These are phyloP conservation scores for Lycaena phlaeas DNA, from an alignment of 2,888 invertebrate genomes.

Conservation along the genomic window DNA sequence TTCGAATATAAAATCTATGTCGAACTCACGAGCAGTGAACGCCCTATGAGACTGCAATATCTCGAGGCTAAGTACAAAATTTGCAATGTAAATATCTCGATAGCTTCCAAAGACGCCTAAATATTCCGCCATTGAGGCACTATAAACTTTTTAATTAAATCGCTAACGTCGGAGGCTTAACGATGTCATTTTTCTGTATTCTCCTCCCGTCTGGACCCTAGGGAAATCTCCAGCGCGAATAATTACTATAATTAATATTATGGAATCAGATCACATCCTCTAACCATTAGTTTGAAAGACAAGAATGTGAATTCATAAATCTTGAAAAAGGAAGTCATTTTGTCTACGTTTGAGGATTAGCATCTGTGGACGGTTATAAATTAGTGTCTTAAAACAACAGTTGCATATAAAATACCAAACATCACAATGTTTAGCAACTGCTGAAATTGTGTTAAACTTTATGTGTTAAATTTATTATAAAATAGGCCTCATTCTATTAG, in stretches of 20 bases:
- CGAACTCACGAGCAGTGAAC: no score
- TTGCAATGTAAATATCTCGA: constrained; percentile 1
- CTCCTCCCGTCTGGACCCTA: constrained; percentile 43
- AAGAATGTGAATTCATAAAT: no score
- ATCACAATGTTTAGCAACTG: no score
- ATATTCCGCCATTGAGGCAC: constrained; percentile 28
- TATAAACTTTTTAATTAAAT: constrained; percentile 66
- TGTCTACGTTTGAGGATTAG: constrained; percentile 4
- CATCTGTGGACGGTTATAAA: no score
- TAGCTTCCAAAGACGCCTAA: constrained; percentile 15
- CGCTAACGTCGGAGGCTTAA: constrained; percentile 43
- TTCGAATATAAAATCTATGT: no score
- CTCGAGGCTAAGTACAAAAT: background rate
- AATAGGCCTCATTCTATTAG: no score
- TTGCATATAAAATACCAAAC: no score
- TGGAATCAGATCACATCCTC: constrained; percentile 38
- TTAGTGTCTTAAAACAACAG: no score
- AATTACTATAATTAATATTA: constrained; percentile 61
- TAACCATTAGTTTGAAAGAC: background rate
- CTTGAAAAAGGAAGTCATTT: no score
- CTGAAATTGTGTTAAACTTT: no score
- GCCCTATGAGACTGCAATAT: no score
- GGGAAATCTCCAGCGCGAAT: constrained; percentile 57
- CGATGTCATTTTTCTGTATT: constrained; percentile 61
- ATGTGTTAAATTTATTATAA: no score